A percentile compares a stretch with the other conserved stretches of the same genome.
These are phyloP conservation scores for Chaetops frenatus DNA, from an alignment of 2,113 vertebrate genomes.

Conservation along the genomic window DNA sequence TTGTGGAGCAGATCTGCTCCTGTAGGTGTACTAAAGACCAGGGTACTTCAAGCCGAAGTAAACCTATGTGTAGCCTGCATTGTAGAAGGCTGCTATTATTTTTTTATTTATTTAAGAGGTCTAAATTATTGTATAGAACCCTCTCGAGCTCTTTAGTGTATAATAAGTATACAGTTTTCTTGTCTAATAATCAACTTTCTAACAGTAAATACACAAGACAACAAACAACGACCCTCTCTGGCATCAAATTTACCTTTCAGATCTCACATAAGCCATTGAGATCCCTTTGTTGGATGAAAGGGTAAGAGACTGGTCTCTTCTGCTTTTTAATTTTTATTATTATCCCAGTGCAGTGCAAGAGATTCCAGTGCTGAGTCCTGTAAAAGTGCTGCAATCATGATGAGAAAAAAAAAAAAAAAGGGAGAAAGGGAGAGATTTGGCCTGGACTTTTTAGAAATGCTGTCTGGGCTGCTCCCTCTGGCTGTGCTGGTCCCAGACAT, in stretches of 20 bases:
- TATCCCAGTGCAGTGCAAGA: neutral
- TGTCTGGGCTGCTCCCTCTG: neutral
- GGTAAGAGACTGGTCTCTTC: fast-evolving
- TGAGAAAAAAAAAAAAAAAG: fast-evolving
- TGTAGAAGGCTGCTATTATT: constrained; percentile 87
- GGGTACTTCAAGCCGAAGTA: constrained; percentile 86
- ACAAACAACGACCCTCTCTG: neutral
- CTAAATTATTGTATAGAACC: constrained; percentile 79
- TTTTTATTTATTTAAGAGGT: constrained; percentile 84
- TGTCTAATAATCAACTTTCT: constrained; percentile 65
- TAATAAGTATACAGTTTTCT: constrained; percentile 27
- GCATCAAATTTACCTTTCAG: neutral
- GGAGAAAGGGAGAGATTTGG: neutral
- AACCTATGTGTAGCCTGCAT: constrained; percentile 85
- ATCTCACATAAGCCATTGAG: neutral
- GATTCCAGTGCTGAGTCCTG: neutral
- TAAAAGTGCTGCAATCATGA: neutral
- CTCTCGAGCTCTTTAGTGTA: constrained; percentile 22
- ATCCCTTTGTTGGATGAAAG: neutral
- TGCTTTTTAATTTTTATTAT: neutral
- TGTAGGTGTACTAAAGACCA: constrained; percentile 80
- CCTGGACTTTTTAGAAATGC: neutral
- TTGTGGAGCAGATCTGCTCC: constrained; percentile 78
- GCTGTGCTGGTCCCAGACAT: neutral
- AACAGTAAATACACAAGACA: constrained; percentile 63